Conservation (phyloP, 2,113 vertebrate genomes). For the Suncus etruscus region DNA sequence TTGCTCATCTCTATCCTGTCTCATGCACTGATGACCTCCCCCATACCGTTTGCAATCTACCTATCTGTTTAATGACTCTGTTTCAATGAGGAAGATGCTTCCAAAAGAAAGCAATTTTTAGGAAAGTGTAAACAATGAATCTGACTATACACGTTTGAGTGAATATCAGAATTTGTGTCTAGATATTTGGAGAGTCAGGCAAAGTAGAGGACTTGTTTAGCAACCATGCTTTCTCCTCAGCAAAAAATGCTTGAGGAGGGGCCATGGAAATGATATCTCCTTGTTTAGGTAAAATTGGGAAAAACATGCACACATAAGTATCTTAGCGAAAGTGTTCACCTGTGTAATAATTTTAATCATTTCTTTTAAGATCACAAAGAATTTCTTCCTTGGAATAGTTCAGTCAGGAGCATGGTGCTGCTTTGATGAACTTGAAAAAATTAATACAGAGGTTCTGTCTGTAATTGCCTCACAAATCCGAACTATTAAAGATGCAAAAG, state of each 20-base stretch:
- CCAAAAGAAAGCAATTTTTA: too few relatives aligned
- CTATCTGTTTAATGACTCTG: too few relatives aligned
- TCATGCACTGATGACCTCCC: too few relatives aligned
- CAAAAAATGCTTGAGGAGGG: not conserved
- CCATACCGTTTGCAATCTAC: too few relatives aligned
- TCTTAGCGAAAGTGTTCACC: not conserved
- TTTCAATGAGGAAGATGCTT: too few relatives aligned
- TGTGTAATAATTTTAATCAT: not conserved
- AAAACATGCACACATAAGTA: not conserved
- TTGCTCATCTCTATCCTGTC: too few relatives aligned
- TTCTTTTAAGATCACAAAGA: conserved; percentile 82
- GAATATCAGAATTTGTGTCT: too few relatives aligned
- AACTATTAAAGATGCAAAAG: conserved; percentile 85
- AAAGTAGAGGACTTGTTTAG: not conserved
- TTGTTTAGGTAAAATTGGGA: not conserved
- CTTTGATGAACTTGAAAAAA: conserved; percentile 85
- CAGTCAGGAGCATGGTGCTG: conserved; percentile 87
- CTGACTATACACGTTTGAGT: too few relatives aligned
- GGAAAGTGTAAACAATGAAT: too few relatives aligned
- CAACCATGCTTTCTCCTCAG: not conserved
- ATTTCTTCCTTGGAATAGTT: conserved; percentile 84
- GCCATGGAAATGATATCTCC: not conserved
- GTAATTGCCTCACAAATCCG: conserved; percentile 84
- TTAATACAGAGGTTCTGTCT: conserved; percentile 83
- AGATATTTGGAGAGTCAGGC: not conserved